Percentiles rank a stretch among this genome's conserved stretches.
These are phyloP conservation scores for Pteronotus mesoamericanus DNA, from an alignment of 2,797 vertebrate genomes.

Conservation along the genomic window DNA sequence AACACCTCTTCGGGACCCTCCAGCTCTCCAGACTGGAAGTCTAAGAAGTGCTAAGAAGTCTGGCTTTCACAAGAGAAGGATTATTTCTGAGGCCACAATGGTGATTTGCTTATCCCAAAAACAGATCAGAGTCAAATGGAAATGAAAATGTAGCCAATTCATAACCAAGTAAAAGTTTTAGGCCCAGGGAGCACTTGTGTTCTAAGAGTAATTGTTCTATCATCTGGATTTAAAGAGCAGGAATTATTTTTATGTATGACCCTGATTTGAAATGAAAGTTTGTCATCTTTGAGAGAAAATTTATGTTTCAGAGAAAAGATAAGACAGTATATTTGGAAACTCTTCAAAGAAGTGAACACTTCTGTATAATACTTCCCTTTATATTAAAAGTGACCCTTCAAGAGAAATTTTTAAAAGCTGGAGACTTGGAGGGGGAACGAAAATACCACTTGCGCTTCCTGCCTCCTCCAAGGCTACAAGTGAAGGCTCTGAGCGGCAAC, in stretches of 20 bases:
- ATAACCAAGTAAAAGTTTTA: conserved; percentile 13
- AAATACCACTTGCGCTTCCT: not conserved
- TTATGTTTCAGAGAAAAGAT: conserved; percentile 41
- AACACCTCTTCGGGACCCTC: not conserved
- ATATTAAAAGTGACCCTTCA: not conserved
- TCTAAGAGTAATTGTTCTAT: conserved; percentile 10
- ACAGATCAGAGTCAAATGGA: conserved; percentile 26
- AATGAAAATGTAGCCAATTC: conserved; percentile 18
- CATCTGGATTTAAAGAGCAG: conserved; percentile 22
- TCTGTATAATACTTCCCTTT: not conserved
- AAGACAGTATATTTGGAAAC: not conserved
- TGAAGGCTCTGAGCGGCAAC: not conserved
- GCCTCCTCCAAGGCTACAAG: not conserved
- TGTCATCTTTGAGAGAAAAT: conserved; percentile 26
- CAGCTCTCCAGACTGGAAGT: not conserved
- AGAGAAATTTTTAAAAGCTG: not conserved
- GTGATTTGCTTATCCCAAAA: conserved; percentile 31
- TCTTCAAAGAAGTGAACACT: not conserved
- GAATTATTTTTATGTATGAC: conserved; percentile 30
- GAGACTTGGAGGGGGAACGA: not conserved
- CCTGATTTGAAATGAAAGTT: conserved; percentile 36
- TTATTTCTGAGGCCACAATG: not conserved
- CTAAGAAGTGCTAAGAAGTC: not conserved
- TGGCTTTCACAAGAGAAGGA: conserved; percentile 4
- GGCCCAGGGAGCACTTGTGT: not conserved